A percentile compares a stretch with the other conserved stretches of the same genome.
These are phyloP conservation scores for Platerodrilus igneus DNA, from an alignment of 2,888 invertebrate genomes.

Conservation along the genomic window DNA sequence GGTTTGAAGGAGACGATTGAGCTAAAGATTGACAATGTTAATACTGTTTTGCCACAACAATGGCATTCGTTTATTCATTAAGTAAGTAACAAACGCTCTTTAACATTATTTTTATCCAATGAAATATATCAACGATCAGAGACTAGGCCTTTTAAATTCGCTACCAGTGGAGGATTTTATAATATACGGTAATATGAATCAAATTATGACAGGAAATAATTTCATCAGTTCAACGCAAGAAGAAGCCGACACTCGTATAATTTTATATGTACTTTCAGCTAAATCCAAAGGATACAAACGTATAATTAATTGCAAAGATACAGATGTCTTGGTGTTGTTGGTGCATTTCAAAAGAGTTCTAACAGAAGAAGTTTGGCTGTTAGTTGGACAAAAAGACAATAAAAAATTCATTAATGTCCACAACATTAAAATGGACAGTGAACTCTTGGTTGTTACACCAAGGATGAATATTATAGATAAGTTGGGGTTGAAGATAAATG, in stretches of 20 bases:
- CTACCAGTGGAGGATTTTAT: conserved; percentile 15
- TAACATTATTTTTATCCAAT: conserved; percentile 18
- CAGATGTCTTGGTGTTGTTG: conserved; percentile 4
- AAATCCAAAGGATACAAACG: conserved; percentile 2
- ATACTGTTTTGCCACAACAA: conserved; percentile 17
- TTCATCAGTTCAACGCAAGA: background rate
- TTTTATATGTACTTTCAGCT: conserved; percentile 6
- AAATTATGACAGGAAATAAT: conserved; percentile 11
- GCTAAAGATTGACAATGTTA: too few relatives aligned
- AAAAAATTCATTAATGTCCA: too few relatives aligned
- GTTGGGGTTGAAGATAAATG: too few relatives aligned
- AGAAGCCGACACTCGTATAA: too few relatives aligned
- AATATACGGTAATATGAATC: conserved; percentile 13
- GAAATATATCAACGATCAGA: background rate
- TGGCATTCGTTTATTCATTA: conserved; percentile 23
- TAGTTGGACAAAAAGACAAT: too few relatives aligned
- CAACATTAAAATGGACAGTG: too few relatives aligned
- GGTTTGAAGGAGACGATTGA: too few relatives aligned
- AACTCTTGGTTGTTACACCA: too few relatives aligned
- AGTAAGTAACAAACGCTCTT: conserved; percentile 14
- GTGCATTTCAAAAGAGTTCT: too few relatives aligned
- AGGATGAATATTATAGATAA: too few relatives aligned
- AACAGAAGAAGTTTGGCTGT: too few relatives aligned
- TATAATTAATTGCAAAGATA: conserved; percentile 1
- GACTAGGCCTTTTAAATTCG: conserved; percentile 1